These are phyloP conservation scores for Colossoma macropomum DNA, from an alignment of 2,113 vertebrate genomes.

Conservation along the genomic window DNA sequence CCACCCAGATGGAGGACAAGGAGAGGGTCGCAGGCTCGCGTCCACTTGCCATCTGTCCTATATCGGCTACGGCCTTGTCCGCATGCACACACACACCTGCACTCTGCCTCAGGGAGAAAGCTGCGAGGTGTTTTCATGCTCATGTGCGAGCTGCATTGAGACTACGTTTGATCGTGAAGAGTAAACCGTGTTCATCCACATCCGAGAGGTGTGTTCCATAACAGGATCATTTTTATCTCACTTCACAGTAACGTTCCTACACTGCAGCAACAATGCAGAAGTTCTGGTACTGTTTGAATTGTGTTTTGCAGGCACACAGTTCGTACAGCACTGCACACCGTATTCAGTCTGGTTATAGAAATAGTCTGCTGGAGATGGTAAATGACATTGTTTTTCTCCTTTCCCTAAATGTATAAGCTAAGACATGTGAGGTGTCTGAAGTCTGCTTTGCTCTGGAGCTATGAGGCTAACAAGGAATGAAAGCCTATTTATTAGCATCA, in stretches of 20 bases:
- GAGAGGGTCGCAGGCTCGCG: constrained; percentile 52
- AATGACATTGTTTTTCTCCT: too few species aligned
- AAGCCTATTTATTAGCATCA: too few species aligned
- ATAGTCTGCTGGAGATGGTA: too few species aligned
- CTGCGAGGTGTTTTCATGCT: constrained; percentile 9
- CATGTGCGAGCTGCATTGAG: background rate
- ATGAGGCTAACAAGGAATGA: too few species aligned
- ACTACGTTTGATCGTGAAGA: background rate
- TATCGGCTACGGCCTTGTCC: constrained; percentile 51
- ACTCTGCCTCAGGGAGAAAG: background rate
- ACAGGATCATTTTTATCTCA: background rate
- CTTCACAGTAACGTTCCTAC: background rate
- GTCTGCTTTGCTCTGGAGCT: too few species aligned
- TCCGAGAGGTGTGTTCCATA: background rate
- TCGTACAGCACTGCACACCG: background rate
- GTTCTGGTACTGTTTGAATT: background rate
- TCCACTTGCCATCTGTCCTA: constrained; percentile 74
- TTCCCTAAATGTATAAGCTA: too few species aligned
- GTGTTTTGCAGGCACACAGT: background rate
- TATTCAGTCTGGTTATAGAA: background rate
- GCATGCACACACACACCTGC: constrained; percentile 26
- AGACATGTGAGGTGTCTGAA: too few species aligned
- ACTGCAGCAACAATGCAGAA: background rate
- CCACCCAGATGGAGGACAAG: constrained; percentile 70
- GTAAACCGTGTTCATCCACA: background rate